These are phyloP conservation scores for Lampropteryx suffumata DNA, from an alignment of 2,888 invertebrate genomes.

Conservation along the genomic window DNA sequence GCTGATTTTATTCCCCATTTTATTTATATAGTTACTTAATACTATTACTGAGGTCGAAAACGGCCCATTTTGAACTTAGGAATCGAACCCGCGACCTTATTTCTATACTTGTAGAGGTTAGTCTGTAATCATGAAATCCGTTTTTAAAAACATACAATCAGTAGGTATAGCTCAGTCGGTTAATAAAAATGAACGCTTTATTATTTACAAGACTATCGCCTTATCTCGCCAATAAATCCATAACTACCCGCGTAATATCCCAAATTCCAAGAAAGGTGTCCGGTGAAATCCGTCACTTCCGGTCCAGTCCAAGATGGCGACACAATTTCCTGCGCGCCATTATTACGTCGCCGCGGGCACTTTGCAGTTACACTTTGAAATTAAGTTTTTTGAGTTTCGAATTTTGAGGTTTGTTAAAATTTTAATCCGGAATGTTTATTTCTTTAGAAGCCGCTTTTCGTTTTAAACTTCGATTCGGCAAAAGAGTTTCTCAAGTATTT, in stretches of 20 bases:
- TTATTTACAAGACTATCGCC: neutral
- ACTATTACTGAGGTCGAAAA: too few relatives aligned
- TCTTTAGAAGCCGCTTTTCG: neutral
- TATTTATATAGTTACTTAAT: too few relatives aligned
- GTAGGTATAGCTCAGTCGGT: too few relatives aligned
- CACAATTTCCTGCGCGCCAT: constrained; percentile 46
- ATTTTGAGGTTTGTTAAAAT: constrained; percentile 9
- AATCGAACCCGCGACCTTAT: too few relatives aligned
- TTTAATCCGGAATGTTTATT: constrained; percentile 4
- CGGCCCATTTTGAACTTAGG: too few relatives aligned
- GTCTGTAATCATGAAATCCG: too few relatives aligned
- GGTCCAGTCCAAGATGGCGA: constrained; percentile 41
- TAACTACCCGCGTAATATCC: constrained; percentile 24
- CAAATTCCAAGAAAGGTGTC: constrained; percentile 32
- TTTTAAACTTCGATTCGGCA: neutral
- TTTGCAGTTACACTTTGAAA: constrained; percentile 32
- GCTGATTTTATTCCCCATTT: too few relatives aligned
- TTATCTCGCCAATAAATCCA: constrained; percentile 13
- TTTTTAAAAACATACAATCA: too few relatives aligned
- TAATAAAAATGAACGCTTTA: neutral
- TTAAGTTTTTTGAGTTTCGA: constrained; percentile 29
- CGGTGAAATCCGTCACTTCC: constrained; percentile 36
- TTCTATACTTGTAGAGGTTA: too few relatives aligned
- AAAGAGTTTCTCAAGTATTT: too few relatives aligned
- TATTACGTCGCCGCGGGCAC: constrained; percentile 41